phyloP scores from a whole-genome alignment of 2,797 vertebrate species.

The Sebastes steindachneri region DNA sequence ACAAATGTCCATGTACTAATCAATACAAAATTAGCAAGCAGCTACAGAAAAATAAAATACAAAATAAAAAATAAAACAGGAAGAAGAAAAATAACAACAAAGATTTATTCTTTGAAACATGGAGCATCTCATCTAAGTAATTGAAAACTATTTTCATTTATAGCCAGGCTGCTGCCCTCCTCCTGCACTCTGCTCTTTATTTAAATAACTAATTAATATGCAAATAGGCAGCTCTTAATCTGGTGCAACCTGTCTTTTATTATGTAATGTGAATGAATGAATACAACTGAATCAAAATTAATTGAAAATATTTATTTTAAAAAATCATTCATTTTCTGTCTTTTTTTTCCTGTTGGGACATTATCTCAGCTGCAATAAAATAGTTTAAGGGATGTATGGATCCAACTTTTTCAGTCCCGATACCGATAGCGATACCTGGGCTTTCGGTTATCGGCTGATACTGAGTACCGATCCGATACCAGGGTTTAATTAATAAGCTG shows the following conservation, averaged over 20 bases:
- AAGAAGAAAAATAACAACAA: no score
- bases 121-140: neutral
- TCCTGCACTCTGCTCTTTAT: constrained; percentile 15
- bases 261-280: neutral
- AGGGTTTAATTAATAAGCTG: no score
- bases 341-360: neutral
- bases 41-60: no score
- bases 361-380: neutral
- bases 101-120: neutral
- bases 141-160: neutral
- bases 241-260: neutral
- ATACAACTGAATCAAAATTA: neutral
- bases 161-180: neutral
- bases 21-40: no score
- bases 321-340: neutral
- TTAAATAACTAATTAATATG: constrained; percentile 14
- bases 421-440: no score
- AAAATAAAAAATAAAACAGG: no score
- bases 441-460: no score
- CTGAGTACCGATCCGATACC: no score
- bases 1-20: no score
- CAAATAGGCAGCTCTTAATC: neutral
- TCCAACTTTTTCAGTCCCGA: no score
- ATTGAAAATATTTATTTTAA: neutral
- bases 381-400: neutral